phyloP scores from a whole-genome alignment of 1,140 invertebrate species.

The Rhopalosiphum padi region DNA sequence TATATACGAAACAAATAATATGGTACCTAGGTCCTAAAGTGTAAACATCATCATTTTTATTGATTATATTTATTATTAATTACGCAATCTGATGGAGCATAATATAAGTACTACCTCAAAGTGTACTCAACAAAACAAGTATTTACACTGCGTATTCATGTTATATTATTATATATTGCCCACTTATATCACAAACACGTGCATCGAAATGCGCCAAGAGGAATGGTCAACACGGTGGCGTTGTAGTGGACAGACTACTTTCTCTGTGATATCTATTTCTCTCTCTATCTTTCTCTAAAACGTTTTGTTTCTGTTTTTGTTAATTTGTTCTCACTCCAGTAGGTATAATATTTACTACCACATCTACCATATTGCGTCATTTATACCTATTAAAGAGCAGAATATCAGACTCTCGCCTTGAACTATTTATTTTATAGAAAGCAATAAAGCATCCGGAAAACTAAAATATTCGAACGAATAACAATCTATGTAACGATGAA shows the following conservation, averaged over 20 bases:
- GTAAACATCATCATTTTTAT: background rate
- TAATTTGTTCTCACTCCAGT: background rate
- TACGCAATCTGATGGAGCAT: background rate
- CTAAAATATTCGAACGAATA: background rate
- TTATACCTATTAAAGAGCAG: background rate
- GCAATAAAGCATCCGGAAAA: slow-evolving; percentile 16
- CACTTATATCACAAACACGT: slow-evolving; percentile 10
- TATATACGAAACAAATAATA: background rate
- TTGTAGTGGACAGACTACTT: slow-evolving; percentile 41
- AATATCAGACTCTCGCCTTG: background rate
- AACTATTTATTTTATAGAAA: slow-evolving; percentile 13
- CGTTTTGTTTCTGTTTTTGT: slow-evolving; percentile 10
- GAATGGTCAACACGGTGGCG: background rate
- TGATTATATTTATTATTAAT: background rate
- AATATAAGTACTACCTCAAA: background rate
- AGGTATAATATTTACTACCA: background rate
- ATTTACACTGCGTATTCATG: background rate
- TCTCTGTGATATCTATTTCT: background rate
- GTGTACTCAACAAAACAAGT: background rate
- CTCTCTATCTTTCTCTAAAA: background rate
- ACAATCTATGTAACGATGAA: background rate
- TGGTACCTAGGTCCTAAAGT: background rate
- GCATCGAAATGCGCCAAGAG: background rate
- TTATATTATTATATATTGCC: background rate
- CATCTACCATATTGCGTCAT: background rate